Conservation (phyloP, 2,113 vertebrate genomes). For the Rattus norvegicus region DNA sequence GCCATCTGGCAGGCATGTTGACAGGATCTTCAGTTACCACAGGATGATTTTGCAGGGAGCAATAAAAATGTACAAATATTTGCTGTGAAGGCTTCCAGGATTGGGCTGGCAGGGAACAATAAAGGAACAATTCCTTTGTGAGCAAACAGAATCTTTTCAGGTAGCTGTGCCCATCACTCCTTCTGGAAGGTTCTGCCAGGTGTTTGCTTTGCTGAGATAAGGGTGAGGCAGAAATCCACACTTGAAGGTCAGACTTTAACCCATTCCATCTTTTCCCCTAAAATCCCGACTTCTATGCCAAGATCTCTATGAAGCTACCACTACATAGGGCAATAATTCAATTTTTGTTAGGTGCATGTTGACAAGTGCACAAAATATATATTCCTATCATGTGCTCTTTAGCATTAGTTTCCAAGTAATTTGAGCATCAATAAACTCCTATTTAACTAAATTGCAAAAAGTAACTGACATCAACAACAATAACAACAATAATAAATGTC, state of each 20-base stretch:
- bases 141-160: conserved; percentile 1
- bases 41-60: background rate
- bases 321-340: background rate
- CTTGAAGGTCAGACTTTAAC: background rate
- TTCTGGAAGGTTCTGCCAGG: background rate
- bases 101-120: background rate
- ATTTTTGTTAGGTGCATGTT: background rate
- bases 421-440: background rate
- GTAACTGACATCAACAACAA: background rate
- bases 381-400: background rate
- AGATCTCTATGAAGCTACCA: background rate
- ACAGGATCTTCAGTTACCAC: background rate
- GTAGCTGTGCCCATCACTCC: background rate
- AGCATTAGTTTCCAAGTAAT: background rate
- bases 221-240: background rate
- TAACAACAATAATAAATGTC: background rate
- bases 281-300: background rate
- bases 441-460: background rate
- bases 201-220: background rate
- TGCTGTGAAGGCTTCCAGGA: background rate
- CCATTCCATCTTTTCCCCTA: background rate
- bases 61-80: conserved; percentile 3
- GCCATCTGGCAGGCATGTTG: background rate
- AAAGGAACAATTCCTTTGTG: background rate
- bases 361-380: background rate